Base-by-base conservation (phyloP, 1,140 invertebrate species). In the Nylanderia fulva region DNA sequence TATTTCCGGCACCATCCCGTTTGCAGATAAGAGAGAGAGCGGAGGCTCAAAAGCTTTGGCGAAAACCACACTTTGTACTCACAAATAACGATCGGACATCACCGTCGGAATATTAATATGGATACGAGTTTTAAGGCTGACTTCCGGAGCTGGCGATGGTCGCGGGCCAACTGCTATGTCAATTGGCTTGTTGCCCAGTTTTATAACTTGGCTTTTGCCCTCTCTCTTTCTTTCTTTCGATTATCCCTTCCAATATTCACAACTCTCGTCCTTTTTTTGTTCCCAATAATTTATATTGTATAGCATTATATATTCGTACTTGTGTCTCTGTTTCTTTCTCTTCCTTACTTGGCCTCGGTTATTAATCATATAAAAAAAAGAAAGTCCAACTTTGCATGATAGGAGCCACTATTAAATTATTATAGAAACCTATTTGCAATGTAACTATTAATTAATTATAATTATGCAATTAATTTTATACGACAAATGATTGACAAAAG, bases 111-210 rank as follows among this genome's bases (percentile, higher is more conserved):
- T 92, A 91, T 91, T 92, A 91, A 92, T 93, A 91, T 87, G 77
- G 85, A 88, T 90, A 75, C 76, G 87, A 76, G 83, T 83, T 87
- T 48, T 74, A 88, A 90, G 87, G 56, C 71, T 76, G 87, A 85
- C 90, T 89, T 93, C 91, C 91, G 92, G 91, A 92, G 91, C 89
- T 90, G 88, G 90, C 93, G 93, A 90, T 89, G 92, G 91, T 94
- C 91, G 92, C 92, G 90, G 89, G 91, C 93, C 91, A 94, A 94
- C 94, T 95, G 93, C 91, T 92, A 94, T 94, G 93, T 94, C 93
- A 94, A 94, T 94, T 95, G 94, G 94, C 94, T 94, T 93, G 93
- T 94, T 94, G 94, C 94, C 94, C 93, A 94, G 93, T 94, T 93
- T 94, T 94, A 94, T 94, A 94, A 94, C 94, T 93, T 91, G 90